phyloP scores from a whole-genome alignment of 2,888 invertebrate species.

The Muschampia plurimacula region DNA sequence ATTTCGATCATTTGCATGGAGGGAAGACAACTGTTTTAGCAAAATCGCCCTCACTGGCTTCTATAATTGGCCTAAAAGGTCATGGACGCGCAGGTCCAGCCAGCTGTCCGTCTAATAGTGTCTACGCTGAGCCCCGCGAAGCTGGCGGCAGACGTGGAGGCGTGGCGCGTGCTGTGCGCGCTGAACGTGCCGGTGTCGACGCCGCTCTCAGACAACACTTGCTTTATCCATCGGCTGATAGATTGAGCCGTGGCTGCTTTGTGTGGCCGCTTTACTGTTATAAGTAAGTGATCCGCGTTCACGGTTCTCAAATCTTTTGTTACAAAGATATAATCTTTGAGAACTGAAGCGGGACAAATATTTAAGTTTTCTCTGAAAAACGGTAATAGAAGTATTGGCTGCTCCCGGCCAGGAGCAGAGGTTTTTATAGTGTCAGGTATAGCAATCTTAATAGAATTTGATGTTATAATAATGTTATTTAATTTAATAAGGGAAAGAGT shows the following conservation, averaged over 20 bases:
- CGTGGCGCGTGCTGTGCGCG: slow-evolving; percentile 37
- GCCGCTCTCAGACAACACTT: slow-evolving; percentile 1
- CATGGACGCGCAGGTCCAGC: slow-evolving; percentile 29
- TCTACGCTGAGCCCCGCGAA: slow-evolving; percentile 29
- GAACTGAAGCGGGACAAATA: slow-evolving; percentile 44
- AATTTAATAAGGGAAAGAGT: slow-evolving; percentile 46
- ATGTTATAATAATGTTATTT: slow-evolving; percentile 37
- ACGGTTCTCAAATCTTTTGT: background rate
- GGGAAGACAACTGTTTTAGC: too few species aligned
- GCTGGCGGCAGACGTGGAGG: slow-evolving; percentile 42
- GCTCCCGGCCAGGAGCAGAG: slow-evolving; percentile 28
- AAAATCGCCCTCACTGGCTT: too few species aligned
- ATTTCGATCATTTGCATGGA: too few species aligned
- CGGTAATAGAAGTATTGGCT: slow-evolving; percentile 44
- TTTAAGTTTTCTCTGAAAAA: slow-evolving; percentile 36
- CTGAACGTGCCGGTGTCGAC: slow-evolving; percentile 18
- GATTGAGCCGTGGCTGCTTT: background rate
- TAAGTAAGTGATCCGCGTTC: background rate
- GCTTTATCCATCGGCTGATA: slow-evolving; percentile 13
- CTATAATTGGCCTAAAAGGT: too few species aligned
- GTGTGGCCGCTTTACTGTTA: background rate
- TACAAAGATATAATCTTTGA: slow-evolving; percentile 34
- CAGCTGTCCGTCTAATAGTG: slow-evolving; percentile 35
- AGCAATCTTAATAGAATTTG: slow-evolving; percentile 31
- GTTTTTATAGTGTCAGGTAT: slow-evolving; percentile 44